A percentile compares a stretch with the other conserved stretches of the same genome.
Conservation (phyloP, 2,888 invertebrate genomes). For the Tuberolachnus salignus region DNA sequence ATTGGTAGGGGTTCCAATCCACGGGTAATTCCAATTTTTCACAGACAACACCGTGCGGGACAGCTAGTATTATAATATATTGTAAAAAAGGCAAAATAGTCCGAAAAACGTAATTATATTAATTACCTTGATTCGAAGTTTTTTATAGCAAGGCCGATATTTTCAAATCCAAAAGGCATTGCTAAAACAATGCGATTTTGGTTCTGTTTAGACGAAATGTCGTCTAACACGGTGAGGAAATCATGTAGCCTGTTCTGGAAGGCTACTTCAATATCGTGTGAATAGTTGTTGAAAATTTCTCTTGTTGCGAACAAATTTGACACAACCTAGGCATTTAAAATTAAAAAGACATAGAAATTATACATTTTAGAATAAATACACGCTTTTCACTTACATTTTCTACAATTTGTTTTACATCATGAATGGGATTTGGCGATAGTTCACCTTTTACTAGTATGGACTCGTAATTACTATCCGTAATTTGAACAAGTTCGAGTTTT, state of each 20-base stretch:
- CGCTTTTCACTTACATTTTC: slow-evolving; percentile 66
- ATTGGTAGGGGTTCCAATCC: not conserved
- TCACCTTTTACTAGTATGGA: slow-evolving; percentile 73
- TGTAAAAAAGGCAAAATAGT: not conserved
- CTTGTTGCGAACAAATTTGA: slow-evolving; percentile 1
- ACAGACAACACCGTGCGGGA: too few species aligned
- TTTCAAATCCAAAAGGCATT: slow-evolving; percentile 27
- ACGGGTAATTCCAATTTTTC: not conserved
- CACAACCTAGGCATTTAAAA: not conserved
- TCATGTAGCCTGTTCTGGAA: slow-evolving; percentile 16
- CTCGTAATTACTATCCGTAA: slow-evolving; percentile 69
- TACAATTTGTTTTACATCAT: slow-evolving; percentile 72
- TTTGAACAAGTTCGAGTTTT: slow-evolving; percentile 68
- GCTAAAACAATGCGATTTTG: slow-evolving; percentile 2
- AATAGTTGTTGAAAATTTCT: slow-evolving; percentile 18
- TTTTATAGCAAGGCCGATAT: slow-evolving; percentile 23
- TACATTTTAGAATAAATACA: too few species aligned
- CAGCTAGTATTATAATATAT: not conserved
- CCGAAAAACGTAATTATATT: not conserved
- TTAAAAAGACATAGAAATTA: not conserved
- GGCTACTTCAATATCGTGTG: slow-evolving; percentile 18
- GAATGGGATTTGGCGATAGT: slow-evolving; percentile 73
- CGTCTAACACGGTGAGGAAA: slow-evolving; percentile 6
- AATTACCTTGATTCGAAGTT: slow-evolving; percentile 35
- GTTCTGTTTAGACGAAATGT: not conserved